Evolutionary conservation across 2,888 invertebrate genomes (phyloP), one percentile per base, ranked within the genome.

Genomic region (Mesorhabditis belari): DNA sequence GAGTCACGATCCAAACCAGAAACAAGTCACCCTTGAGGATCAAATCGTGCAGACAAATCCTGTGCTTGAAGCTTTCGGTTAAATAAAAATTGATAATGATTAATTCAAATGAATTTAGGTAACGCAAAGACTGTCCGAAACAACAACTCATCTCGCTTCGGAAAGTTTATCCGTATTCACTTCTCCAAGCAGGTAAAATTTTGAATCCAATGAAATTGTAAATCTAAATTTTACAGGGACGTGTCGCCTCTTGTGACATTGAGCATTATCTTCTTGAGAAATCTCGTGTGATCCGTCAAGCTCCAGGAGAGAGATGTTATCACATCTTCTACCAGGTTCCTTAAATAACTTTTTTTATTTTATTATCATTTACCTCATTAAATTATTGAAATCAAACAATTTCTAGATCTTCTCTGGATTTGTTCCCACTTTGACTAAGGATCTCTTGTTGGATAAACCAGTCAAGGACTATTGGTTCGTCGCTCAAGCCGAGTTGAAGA

Each of bases 91-190:
- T 12, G 17, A 54, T 17, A 6, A n/a, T n/a, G 23, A n/a, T 9
- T 2, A 12, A 9, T 19, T 35, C 17, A n/a, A 17, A 4, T 5
- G 44, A 51, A 19, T 62, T 93, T 92, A 84, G 93, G 94, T 90
- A 95, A 95, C 88, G 94, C 94, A 84, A 94, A 94, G 89, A 95
- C 94, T 83, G 92, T 93, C 85, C 92, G 96, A 90, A 98, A 98
- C 87, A 96, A 98, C 87, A 98, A 98, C 90, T 96, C 96, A 71
- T 98, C 96, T 77, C 93, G 96, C 89, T 98, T 98, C 91, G 96
- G 94, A 89, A 98, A 98, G 90, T 98, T 98, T 89, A 98, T 98
- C 87, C 92, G 98, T 88, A 98, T 98, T 85, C 98, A 99, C 86
- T 98, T 98, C 87, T 95, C 95, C 77, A 91, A 93, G 79, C 69